Percentiles rank a stretch among this genome's conserved stretches.
phyloP scores from a whole-genome alignment of 2,888 invertebrate genomes.

The Drosophila imparisetae region DNA sequence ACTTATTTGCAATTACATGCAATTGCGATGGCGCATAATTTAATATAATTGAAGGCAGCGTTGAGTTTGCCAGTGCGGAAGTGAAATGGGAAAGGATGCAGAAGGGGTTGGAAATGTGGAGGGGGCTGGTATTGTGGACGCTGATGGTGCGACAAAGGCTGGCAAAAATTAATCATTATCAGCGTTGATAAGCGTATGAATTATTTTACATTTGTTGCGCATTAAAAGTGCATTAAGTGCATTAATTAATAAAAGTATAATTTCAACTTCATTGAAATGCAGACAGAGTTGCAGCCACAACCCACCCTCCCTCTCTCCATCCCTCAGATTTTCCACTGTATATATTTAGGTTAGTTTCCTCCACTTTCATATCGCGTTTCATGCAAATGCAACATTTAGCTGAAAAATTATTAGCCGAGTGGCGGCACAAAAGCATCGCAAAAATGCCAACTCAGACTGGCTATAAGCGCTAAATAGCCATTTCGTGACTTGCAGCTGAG shows the following conservation, averaged over 20 bases:
- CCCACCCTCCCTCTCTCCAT: not conserved
- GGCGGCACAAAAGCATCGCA: constrained; percentile 31
- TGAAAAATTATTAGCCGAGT: constrained; percentile 43
- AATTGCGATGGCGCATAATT: constrained; percentile 55
- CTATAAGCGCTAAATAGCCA: constrained; percentile 66
- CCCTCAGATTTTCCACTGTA: constrained; percentile 2
- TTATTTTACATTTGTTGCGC: constrained; percentile 72
- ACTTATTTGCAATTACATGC: constrained; percentile 50
- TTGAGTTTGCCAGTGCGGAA: constrained; percentile 41
- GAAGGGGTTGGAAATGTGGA: constrained; percentile 7
- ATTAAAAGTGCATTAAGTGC: constrained; percentile 76
- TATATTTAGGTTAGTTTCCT: constrained; percentile 10
- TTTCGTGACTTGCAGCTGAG: constrained; percentile 78
- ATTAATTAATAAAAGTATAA: constrained; percentile 65
- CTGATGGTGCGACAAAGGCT: constrained; percentile 49
- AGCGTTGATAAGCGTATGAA: constrained; percentile 73
- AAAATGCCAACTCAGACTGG: constrained; percentile 66
- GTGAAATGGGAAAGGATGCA: constrained; percentile 16
- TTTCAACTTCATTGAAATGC: constrained; percentile 25
- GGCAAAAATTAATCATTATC: constrained; percentile 72
- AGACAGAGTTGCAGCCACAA: not conserved
- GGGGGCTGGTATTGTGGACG: not conserved
- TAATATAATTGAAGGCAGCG: constrained; percentile 63
- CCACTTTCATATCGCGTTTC: constrained; percentile 57
- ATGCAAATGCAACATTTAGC: constrained; percentile 72